phyloP scores from a whole-genome alignment of 92 coral and sea anemone genomes.

The Meandrina meandrites region DNA sequence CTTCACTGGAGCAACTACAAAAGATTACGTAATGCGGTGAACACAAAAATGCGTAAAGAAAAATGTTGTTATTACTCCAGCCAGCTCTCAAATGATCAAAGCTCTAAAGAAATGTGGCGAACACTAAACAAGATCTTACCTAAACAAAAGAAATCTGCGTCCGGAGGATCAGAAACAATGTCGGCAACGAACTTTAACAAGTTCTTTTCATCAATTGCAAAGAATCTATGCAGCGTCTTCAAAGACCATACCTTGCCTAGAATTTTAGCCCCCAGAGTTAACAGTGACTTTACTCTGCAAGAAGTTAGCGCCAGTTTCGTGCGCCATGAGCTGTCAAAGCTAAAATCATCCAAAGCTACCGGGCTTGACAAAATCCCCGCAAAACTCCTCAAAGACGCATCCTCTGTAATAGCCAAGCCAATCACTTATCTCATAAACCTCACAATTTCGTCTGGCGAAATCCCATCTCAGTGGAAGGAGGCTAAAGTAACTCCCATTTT shows the following conservation, averaged over 20 bases:
- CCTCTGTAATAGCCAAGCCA: no score
- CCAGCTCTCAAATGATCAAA: slow-evolving; percentile 41
- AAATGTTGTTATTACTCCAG: slow-evolving; percentile 41
- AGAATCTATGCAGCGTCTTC: no score
- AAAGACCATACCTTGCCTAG: slow-evolving; percentile 37
- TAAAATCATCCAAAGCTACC: slow-evolving; percentile 36
- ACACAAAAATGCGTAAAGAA: slow-evolving; percentile 10
- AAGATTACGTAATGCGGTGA: neutral
- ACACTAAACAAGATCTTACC: slow-evolving; percentile 51
- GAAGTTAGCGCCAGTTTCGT: slow-evolving; percentile 7
- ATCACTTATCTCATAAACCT: no score
- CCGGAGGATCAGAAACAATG: no score
- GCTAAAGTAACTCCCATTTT: no score
- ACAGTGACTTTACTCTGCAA: slow-evolving; percentile 41
- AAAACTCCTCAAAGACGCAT: no score
- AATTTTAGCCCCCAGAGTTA: slow-evolving; percentile 22
- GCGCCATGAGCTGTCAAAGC: slow-evolving; percentile 27
- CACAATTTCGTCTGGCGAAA: no score
- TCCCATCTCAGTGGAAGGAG: no score
- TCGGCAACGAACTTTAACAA: slow-evolving; percentile 3
- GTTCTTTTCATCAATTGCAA: no score
- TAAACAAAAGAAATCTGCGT: slow-evolving; percentile 36
- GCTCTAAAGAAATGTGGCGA: slow-evolving; percentile 62
- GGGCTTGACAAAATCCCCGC: slow-evolving; percentile 56
- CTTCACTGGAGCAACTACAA: neutral